A percentile compares a stretch with the other conserved stretches of the same genome.
Conservation (phyloP, 2,113 vertebrate species). For the Petrocephalus microphthalmus region DNA sequence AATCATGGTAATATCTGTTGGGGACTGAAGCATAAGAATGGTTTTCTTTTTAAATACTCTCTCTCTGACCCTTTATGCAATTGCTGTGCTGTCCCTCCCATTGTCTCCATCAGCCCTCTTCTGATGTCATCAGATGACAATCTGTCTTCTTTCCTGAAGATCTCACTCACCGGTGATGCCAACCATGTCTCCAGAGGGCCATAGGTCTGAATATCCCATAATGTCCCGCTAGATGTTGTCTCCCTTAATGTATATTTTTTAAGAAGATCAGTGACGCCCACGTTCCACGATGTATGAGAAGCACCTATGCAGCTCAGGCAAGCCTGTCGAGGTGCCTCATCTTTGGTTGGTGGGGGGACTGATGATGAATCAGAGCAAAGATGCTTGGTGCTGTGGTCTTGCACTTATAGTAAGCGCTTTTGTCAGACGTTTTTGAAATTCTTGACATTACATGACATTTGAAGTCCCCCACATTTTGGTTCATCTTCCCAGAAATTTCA, state of each 20-base stretch:
- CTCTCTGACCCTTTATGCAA: background rate
- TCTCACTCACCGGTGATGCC: background rate
- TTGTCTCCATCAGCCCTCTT: constrained; percentile 3
- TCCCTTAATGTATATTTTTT: background rate
- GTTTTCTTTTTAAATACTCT: background rate
- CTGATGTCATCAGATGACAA: constrained; percentile 17
- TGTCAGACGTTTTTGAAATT: background rate
- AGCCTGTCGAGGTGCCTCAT: background rate
- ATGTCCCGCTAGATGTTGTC: background rate
- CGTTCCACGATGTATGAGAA: background rate
- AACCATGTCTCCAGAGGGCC: background rate
- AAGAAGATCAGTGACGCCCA: background rate
- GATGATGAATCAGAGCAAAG: background rate
- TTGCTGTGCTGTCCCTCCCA: background rate
- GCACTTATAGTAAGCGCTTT: background rate
- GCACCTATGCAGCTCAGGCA: background rate
- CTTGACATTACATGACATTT: background rate
- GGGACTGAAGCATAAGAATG: background rate
- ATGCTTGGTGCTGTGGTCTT: background rate
- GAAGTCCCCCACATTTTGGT: background rate
- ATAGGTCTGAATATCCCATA: background rate
- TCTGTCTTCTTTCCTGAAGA: background rate
- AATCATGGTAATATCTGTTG: background rate
- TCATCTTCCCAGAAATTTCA: background rate
- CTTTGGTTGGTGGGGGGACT: too few relatives aligned